Conservation (phyloP, 2,113 vertebrate species). For the Zosterops japonicus region DNA sequence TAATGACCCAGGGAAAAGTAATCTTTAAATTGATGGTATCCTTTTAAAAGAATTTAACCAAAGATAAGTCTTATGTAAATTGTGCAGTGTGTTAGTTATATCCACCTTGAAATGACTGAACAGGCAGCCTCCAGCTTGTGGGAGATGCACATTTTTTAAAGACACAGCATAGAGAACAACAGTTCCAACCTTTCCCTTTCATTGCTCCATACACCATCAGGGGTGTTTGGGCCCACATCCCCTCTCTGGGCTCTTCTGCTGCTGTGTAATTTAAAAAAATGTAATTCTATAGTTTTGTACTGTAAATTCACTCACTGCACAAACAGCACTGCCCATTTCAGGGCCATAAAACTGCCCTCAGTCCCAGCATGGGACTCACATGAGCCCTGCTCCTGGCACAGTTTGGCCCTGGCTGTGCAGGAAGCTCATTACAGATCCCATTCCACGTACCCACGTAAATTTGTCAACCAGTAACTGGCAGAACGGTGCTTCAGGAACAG, state of each 20-base stretch:
- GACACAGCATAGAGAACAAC: neutral
- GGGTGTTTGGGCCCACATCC: neutral
- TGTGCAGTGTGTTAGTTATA: neutral
- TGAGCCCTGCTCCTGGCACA: neutral
- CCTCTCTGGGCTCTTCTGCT: neutral
- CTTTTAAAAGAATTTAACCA: constrained; percentile 23
- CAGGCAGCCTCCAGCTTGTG: neutral
- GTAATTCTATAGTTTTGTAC: neutral
- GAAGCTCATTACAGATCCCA: neutral
- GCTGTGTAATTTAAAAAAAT: neutral
- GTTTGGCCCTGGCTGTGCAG: neutral
- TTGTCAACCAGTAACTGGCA: neutral
- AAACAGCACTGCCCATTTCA: neutral
- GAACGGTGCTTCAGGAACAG: neutral
- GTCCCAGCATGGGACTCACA: neutral
- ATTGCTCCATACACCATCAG: neutral
- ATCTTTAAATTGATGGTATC: constrained; percentile 33
- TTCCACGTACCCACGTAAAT: neutral
- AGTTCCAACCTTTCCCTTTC: neutral
- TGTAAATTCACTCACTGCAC: neutral
- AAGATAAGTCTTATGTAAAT: constrained; percentile 3
- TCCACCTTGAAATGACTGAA: constrained; percentile 14
- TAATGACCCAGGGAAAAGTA: constrained; percentile 10
- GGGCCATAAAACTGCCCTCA: neutral
- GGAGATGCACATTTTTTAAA: neutral